A percentile compares a stretch with the other conserved stretches of the same genome.
These are phyloP conservation scores for Cyrtonyx montezumae DNA, from an alignment of 2,113 vertebrate species.

Conservation along the genomic window DNA sequence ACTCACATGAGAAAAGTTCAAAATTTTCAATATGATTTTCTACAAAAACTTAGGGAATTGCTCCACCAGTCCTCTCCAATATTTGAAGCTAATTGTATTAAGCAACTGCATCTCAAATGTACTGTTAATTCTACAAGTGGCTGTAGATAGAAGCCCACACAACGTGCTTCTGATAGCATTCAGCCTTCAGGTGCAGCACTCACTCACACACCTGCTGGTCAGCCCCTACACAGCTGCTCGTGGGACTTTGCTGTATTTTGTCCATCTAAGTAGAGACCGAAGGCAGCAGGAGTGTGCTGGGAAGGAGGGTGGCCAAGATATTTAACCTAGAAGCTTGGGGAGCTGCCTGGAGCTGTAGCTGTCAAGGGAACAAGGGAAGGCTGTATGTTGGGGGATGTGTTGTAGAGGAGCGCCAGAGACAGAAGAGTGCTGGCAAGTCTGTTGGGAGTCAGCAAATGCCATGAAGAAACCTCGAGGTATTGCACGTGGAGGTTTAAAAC, in stretches of 20 bases:
- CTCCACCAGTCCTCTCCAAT: neutral
- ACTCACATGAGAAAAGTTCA: neutral
- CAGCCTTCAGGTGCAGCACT: neutral
- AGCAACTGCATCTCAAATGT: neutral
- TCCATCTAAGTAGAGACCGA: neutral
- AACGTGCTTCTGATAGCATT: neutral
- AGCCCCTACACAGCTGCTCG: neutral
- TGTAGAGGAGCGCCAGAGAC: neutral
- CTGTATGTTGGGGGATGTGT: neutral
- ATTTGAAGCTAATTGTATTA: neutral
- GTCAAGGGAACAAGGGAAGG: neutral
- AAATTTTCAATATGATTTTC: neutral
- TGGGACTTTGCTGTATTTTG: neutral
- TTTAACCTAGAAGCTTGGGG: neutral
- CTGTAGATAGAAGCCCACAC: neutral
- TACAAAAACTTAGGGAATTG: neutral
- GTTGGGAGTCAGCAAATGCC: neutral
- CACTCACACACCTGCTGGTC: neutral
- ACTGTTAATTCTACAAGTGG: neutral
- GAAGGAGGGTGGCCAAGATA: neutral
- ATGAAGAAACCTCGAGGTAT: neutral
- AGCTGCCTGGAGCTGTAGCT: neutral
- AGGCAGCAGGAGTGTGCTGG: neutral
- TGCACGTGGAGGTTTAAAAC: neutral
- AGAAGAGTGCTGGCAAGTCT: neutral